Evolutionary conservation across 2,113 vertebrate genomes (phyloP), one percentile per base, ranked within the genome.

Genomic region (Catharus bicknelli): DNA sequence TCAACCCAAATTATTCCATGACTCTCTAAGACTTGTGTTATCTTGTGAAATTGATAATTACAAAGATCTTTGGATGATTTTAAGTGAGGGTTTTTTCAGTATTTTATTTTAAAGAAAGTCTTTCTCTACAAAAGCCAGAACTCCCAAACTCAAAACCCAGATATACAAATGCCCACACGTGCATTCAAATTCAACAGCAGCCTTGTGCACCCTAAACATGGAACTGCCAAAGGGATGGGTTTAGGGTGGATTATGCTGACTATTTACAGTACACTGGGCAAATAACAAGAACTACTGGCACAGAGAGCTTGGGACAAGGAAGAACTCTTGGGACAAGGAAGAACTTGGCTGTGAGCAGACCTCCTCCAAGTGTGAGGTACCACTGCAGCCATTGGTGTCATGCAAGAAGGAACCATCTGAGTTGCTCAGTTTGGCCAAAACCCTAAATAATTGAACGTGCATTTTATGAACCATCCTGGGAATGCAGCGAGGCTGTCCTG

Each of bases 361-460:
- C 16, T 26, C 47, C 38, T 40, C 0, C 4, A 42, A n/a, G 27
- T 1, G 22, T 0, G 0, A 67, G 57, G 45, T 8, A 13, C 3
- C 3, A 1, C 38, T 1, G 59, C 18, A 73, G 83, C n/a, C 1
- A 16, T 6, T 2, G 2, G 3, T 27, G 75, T 51, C 5, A 1
- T 0, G 0, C 25, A 30, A 43, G 32, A 48, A 68, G 51, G 80
- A 42, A 21, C 8, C 54, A 36, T 10, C 59, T 43, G 73, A 23
- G 40, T 3, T 9, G 19, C 54, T 78, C 63, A 3, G 0, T 40
- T 55, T 3, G 11, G 32, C 11, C 7, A 0, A 59, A 76, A 45
- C 34, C 19, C 0, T 69, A 21, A 38, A 50, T 13, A 80, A 74
- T 1, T 4, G 53, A 58, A 53, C 0, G 9, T n/a, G 58, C 14